Evolutionary conservation across 2,888 invertebrate genomes (phyloP).

Genomic region (Heteromyza rotundicornis): DNA sequence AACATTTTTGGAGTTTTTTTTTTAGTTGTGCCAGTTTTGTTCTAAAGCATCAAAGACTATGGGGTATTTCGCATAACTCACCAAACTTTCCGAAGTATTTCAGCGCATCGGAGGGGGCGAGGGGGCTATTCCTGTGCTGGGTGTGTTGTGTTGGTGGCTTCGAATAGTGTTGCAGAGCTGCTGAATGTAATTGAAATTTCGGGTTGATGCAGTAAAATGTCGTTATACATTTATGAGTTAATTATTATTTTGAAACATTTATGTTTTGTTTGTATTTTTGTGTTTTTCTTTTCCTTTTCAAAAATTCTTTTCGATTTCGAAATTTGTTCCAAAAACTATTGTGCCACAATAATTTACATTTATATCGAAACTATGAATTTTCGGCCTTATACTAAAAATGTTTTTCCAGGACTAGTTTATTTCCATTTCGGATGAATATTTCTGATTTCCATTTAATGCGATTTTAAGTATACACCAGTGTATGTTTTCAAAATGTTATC

Average conservation of each 20-base stretch:
- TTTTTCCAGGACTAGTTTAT: slow-evolving; percentile 8
- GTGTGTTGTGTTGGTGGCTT: too few species aligned
- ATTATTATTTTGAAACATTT: slow-evolving; percentile 32
- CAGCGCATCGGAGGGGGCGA: too few species aligned
- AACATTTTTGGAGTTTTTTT: too few species aligned
- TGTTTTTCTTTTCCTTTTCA: slow-evolving; percentile 17
- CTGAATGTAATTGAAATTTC: too few species aligned
- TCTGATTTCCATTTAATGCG: slow-evolving; percentile 5
- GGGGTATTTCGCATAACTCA: too few species aligned
- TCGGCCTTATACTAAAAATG: neutral
- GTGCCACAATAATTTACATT: slow-evolving; percentile 33
- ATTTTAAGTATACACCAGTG: too few species aligned
- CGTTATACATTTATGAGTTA: slow-evolving; percentile 21
- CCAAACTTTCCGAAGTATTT: too few species aligned
- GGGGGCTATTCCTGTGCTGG: too few species aligned
- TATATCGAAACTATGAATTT: slow-evolving; percentile 1
- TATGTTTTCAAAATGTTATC: slow-evolving; percentile 7
- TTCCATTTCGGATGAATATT: neutral
- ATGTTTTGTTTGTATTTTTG: slow-evolving; percentile 20
- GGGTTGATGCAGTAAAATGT: slow-evolving; percentile 34
- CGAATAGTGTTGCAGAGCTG: too few species aligned
- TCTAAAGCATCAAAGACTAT: too few species aligned
- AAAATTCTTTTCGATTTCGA: slow-evolving; percentile 13
- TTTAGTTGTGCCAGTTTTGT: too few species aligned
- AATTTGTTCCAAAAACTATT: slow-evolving; percentile 18